Evolutionary conservation across 2,113 vertebrate genomes (phyloP).

Genomic region (Prochilodus magdalenae): DNA sequence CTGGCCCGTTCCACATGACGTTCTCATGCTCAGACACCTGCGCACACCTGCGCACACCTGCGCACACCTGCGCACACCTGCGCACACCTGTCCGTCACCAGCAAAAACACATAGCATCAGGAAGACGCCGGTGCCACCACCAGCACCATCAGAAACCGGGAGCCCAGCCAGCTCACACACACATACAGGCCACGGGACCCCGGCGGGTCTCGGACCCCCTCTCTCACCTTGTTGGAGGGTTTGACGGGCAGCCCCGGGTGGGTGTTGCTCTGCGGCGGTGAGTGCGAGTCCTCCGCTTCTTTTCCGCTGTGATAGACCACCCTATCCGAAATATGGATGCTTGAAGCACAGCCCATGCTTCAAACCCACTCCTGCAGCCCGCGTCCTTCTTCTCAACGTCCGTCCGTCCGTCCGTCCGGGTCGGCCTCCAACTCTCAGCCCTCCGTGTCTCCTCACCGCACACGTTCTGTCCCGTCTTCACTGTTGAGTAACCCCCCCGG

Average conservation of each 20-base stretch:
- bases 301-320: constrained; percentile 89
- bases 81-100: too few species aligned
- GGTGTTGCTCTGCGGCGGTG: constrained; percentile 74
- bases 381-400: neutral
- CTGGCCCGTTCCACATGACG: too few species aligned
- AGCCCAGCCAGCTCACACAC: too few species aligned
- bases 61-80: too few species aligned
- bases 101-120: too few species aligned
- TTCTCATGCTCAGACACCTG: too few species aligned
- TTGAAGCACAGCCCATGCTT: constrained; percentile 98
- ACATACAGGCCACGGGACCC: too few species aligned
- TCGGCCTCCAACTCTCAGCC: neutral
- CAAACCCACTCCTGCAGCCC: constrained; percentile 71
- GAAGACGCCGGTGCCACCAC: too few species aligned
- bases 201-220: too few species aligned
- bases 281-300: constrained; percentile 90
- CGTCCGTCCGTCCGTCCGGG: neutral
- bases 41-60: too few species aligned
- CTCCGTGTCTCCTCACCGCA: neutral
- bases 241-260: constrained; percentile 89
- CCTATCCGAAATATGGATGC: constrained; percentile 94
- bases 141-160: too few species aligned
- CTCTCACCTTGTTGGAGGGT: constrained; percentile 86
- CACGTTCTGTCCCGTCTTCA: neutral
- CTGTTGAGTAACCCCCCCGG: constrained; percentile 46